Percentiles rank a stretch among this genome's conserved stretches.
Conservation (phyloP, 2,888 invertebrate species). For the Bellardia pandia region DNA sequence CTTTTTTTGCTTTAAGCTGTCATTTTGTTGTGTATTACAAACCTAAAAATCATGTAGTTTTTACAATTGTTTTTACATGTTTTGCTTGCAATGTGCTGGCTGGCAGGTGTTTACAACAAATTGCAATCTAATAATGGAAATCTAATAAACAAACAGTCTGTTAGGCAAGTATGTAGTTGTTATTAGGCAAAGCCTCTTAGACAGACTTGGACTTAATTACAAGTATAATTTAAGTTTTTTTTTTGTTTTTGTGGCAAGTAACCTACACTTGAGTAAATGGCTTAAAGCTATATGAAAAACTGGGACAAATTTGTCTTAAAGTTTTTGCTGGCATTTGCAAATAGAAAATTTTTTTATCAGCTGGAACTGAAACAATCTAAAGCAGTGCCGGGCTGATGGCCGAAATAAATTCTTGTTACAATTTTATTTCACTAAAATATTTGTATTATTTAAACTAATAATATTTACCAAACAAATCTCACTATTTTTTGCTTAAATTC, state of each 20-base stretch:
- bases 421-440: no score
- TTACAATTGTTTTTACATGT: background rate
- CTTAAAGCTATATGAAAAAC: background rate
- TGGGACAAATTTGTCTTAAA: background rate
- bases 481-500: no score
- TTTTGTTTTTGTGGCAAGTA: background rate
- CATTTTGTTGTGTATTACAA: constrained; percentile 50
- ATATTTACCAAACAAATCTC: no score
- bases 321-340: no score
- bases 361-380: no score
- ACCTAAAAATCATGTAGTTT: background rate
- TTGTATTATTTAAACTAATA: no score
- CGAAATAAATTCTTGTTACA: no score
- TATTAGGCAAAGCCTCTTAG: constrained; percentile 16
- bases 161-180: background rate
- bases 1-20: constrained; percentile 63
- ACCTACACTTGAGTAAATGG: background rate
- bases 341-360: no score
- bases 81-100: background rate
- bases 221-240: background rate
- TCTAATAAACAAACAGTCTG: background rate
- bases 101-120: constrained; percentile 33
- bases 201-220: constrained; percentile 20
- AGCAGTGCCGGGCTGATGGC: no score
- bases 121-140: constrained; percentile 13